Base-by-base conservation (phyloP, 2,888 invertebrate species). In the Drosophila gaucha region DNA sequence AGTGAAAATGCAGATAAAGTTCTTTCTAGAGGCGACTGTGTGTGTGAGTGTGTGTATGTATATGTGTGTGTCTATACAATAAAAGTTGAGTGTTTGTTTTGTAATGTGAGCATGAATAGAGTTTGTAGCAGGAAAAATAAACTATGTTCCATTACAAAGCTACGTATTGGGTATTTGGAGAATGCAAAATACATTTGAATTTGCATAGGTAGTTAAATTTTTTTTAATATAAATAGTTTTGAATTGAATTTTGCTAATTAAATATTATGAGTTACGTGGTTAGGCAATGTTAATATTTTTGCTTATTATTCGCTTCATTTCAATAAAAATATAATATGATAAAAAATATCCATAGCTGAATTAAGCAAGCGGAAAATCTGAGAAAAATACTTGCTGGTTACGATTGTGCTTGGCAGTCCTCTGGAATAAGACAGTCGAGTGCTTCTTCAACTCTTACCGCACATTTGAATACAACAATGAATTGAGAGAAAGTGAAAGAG, bases 1-100 rank as follows among this genome's bases (percentile, higher is more conserved):
- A 70, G 74, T 74, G 49, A 71, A 78, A 78, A 57, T 58, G 43
- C 51, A 62, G 64, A 67, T 68, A 74, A 74, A 78, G 59, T 72
- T 78, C 41, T 26, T 41, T 30, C 39, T 30, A 16, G 36, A 30
- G 39, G 44, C 36, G n/a, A 33, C 9, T 33, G n/a, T 57, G 9
- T 43, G 41, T 38, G 57, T 22, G 6, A 51, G 47, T 20, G 49
- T 18, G 33, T 54, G 9, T 8, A 8, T 51, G 18, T 24, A 14
- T 24, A n/a, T 16, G 31, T 39, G 31, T 46, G 26, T 39, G 16
- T 49, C 30, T 18, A 3, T 41, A 28, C 26, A 44, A 46, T 30
- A 30, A 46, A 46, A 46, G 28, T 46, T 31, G 28, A n/a, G 24
- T 36, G 43, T 35, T 54, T 44, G 24, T 26, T 41, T 55, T 44